phyloP scores from a whole-genome alignment of 2,888 invertebrate genomes.

The Ophion obscuratus region DNA sequence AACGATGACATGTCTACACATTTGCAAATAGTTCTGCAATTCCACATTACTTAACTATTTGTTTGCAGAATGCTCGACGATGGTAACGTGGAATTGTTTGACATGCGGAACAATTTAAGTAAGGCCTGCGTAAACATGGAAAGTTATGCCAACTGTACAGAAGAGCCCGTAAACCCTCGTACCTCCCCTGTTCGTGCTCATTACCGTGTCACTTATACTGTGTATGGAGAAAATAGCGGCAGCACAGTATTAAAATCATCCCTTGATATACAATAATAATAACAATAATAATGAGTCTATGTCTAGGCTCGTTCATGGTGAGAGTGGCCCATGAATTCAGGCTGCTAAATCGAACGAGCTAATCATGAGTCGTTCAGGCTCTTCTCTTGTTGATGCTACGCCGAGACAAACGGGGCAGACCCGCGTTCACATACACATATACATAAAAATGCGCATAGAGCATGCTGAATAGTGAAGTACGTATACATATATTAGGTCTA shows the following conservation, averaged over 20 bases:
- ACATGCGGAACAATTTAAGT: neutral
- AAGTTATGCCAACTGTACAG: neutral
- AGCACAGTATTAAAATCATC: no score
- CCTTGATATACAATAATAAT: no score
- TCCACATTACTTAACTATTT: no score
- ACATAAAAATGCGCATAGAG: slow-evolving; percentile 32
- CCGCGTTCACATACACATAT: slow-evolving; percentile 44
- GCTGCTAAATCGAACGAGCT: slow-evolving; percentile 62
- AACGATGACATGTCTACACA: no score
- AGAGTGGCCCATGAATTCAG: slow-evolving; percentile 11
- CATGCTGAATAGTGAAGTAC: slow-evolving; percentile 48
- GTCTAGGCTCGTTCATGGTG: slow-evolving; percentile 1
- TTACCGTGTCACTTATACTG: slow-evolving; percentile 14
- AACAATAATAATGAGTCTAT: neutral
- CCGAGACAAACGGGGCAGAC: neutral
- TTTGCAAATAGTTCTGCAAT: no score
- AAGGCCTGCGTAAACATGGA: neutral
- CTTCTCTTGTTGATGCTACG: no score
- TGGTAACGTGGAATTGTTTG: neutral
- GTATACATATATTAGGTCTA: slow-evolving; percentile 42
- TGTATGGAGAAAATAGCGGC: slow-evolving; percentile 22
- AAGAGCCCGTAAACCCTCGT: neutral
- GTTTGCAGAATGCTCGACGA: neutral
- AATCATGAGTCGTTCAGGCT: slow-evolving; percentile 62
- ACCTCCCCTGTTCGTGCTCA: neutral